Base-by-base conservation (phyloP, 2,113 vertebrate genomes). In the Columbina picui region DNA sequence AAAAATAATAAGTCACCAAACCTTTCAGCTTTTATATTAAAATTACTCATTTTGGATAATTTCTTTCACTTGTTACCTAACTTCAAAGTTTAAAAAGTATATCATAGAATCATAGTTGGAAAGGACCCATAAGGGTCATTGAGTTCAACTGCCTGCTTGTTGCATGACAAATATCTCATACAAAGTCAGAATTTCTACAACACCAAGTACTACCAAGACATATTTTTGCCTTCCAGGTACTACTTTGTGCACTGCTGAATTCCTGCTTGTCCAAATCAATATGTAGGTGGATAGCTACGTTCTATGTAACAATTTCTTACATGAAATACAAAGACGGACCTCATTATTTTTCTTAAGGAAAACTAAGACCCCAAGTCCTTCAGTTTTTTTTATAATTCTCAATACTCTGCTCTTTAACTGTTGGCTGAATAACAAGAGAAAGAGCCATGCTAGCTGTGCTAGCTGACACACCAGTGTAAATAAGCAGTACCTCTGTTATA, bases 221-320 rank as follows among this genome's bases (percentile, higher is more conserved):
- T 55, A 32, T 1, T 55, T 64, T 69, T n/a, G 7, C n/a, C 25
- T 65, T 14, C 4, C 14, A 49, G 11, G 4, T 39, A 10, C 7
- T 64, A 5, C 55, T 10, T 53, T 69, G 12, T 45, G 22, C 15
- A 19, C 16, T 52, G 34, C 25, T 56, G 34, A 88, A 81, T 64
- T 78, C 27, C 5, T 50, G 9, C 55, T 90, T 60, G 16, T 69
- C 47, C 11, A 27, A 39, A 17, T 36, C 2, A 4, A 27, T 38
- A 32, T 2, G 2, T 38, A 68, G 8, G 3, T 68, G 15, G 15
- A 36, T 68, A 59, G 25, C 25, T 64, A 36, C 0, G 0, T 26
- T 77, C 4, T 29, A 7, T 18, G 5, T 41, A 77, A 59, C 30
- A 68, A 11, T 30, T 61, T 53, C 4, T 59, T 30, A 55, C 43